phyloP scores from a whole-genome alignment of 2,113 vertebrate species.

The Arizona elegans region DNA sequence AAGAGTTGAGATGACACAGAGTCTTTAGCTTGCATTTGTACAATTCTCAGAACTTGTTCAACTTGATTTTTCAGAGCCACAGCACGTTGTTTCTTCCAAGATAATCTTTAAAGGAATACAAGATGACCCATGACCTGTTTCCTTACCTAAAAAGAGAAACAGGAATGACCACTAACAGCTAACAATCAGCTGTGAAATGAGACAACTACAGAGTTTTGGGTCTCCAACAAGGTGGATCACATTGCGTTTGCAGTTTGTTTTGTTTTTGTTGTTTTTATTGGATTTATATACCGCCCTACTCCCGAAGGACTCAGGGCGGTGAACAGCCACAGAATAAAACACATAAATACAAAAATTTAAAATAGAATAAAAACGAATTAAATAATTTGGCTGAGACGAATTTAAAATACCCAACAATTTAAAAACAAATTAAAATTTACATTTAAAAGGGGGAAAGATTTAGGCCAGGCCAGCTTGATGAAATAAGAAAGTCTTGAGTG shows the following conservation, averaged over 20 bases:
- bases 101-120: not conserved
- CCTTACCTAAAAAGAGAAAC: not conserved
- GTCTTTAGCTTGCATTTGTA: not conserved
- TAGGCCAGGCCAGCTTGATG: no score
- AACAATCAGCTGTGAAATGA: not conserved
- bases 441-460: no score
- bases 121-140: not conserved
- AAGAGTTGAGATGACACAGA: not conserved
- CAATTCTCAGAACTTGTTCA: not conserved
- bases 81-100: not conserved
- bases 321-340: no score
- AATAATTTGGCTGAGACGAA: no score
- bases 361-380: no score
- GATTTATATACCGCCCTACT: no score
- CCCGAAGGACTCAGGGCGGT: no score
- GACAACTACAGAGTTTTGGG: not conserved
- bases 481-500: no score
- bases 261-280: no score
- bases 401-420: no score
- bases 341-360: no score
- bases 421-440: no score
- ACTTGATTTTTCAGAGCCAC: not conserved
- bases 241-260: not conserved
- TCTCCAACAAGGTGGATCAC: not conserved
- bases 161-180: not conserved